phyloP scores from a whole-genome alignment of 2,888 invertebrate genomes.

The Sphecodes monilicornis region DNA sequence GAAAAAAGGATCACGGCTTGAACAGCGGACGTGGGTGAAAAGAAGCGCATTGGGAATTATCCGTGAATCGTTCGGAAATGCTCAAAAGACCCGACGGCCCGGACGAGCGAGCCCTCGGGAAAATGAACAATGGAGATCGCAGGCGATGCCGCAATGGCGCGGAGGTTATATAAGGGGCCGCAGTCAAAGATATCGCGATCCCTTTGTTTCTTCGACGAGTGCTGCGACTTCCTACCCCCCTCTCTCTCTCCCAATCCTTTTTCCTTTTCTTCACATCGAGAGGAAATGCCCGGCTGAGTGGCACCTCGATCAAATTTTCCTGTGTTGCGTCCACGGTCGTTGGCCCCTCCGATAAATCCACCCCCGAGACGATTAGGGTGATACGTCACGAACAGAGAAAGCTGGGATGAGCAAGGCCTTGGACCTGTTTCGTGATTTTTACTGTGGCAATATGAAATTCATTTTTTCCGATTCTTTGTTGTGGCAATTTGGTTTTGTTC shows the following conservation, averaged over 20 bases:
- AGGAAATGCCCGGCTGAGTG: slow-evolving; percentile 42
- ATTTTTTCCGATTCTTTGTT: no score
- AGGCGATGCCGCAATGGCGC: slow-evolving; percentile 50
- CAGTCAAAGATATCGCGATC: slow-evolving; percentile 76
- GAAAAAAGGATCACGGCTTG: slow-evolving; percentile 40
- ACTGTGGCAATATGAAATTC: no score
- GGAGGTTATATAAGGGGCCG: slow-evolving; percentile 69
- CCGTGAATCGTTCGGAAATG: slow-evolving; percentile 80
- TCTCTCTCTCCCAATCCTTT: neutral
- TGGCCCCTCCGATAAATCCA: neutral
- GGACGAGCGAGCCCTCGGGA: slow-evolving; percentile 77
- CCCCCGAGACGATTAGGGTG: slow-evolving; percentile 29
- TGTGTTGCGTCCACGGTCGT: neutral
- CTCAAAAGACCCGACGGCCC: slow-evolving; percentile 79
- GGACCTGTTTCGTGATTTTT: neutral
- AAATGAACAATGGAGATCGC: slow-evolving; percentile 78
- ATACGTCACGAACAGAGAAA: slow-evolving; percentile 6
- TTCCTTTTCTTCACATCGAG: slow-evolving; percentile 28
- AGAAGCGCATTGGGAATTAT: slow-evolving; percentile 80
- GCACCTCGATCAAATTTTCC: slow-evolving; percentile 42
- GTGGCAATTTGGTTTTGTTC: no score
- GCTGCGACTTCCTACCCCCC: slow-evolving; percentile 19
- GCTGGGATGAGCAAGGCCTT: neutral
- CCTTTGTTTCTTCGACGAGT: slow-evolving; percentile 74
- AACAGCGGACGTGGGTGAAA: slow-evolving; percentile 67